Conservation (phyloP, 2,888 invertebrate genomes). For the Saturnia pavonia region DNA sequence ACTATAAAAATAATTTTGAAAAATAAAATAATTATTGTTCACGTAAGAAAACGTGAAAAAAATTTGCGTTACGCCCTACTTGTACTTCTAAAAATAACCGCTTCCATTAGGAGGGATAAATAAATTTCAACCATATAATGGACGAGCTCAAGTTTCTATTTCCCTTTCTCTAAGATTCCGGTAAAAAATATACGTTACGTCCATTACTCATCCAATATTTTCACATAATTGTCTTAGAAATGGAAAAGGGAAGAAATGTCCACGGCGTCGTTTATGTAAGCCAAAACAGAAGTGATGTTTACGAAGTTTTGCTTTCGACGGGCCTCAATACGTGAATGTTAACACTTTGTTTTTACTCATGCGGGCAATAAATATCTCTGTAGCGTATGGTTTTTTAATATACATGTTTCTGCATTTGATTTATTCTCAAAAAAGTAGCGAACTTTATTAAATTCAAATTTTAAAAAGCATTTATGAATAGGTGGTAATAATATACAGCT, state of each 20-base stretch:
- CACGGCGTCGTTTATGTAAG: conserved; percentile 23
- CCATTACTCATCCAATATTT: conserved; percentile 29
- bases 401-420: not conserved
- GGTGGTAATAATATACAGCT: too few relatives aligned
- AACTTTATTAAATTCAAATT: too few relatives aligned
- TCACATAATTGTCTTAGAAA: conserved; percentile 25
- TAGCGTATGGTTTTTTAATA: not conserved
- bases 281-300: conserved; percentile 22
- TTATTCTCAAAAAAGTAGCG: not conserved
- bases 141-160: conserved; percentile 24
- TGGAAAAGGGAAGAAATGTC: conserved; percentile 23
- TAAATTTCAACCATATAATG: conserved; percentile 17
- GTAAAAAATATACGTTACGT: conserved; percentile 31
- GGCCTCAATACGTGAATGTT: not conserved
- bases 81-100: not conserved
- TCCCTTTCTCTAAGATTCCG: conserved; percentile 25
- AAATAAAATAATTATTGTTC: not conserved
- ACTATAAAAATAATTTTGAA: too few relatives aligned
- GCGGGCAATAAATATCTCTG: not conserved
- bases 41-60: not conserved
- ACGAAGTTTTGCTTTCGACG: not conserved
- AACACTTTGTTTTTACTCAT: not conserved
- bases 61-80: not conserved
- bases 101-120: conserved; percentile 10
- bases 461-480: too few relatives aligned